These are phyloP conservation scores for Branchipolynoe longqiensis DNA, from an alignment of 2,888 invertebrate species.

Conservation along the genomic window DNA sequence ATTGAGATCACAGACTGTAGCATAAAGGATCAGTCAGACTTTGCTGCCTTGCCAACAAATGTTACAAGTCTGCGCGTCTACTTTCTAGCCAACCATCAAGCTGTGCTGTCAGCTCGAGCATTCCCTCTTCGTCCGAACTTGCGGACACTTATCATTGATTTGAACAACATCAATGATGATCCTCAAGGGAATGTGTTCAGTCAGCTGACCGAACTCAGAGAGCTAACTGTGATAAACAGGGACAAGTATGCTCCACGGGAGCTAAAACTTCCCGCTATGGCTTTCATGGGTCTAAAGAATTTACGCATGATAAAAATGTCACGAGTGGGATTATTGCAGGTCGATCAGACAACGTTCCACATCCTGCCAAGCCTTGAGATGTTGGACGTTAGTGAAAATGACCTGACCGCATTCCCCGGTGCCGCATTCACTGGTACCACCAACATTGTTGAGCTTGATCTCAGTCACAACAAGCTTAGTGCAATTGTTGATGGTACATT, in stretches of 20 bases:
- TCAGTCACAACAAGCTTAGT: constrained; percentile 21
- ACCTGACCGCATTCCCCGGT: background rate
- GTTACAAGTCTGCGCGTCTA: background rate
- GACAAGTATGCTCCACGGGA: background rate
- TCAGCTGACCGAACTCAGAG: background rate
- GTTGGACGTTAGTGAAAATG: constrained; percentile 34
- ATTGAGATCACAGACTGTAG: constrained; percentile 9
- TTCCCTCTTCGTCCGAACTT: constrained; percentile 31
- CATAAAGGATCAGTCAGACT: constrained; percentile 31
- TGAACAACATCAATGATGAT: constrained; percentile 13
- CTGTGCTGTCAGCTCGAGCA: background rate
- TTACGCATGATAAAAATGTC: background rate
- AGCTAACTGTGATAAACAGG: background rate
- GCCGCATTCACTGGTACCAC: background rate
- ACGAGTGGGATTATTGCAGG: background rate
- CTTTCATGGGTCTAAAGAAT: constrained; percentile 23
- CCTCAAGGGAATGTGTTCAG: constrained; percentile 6
- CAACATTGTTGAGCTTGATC: background rate
- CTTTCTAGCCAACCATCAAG: constrained; percentile 22
- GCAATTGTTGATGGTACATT: background rate
- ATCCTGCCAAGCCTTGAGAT: constrained; percentile 16
- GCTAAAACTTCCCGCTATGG: background rate
- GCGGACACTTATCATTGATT: background rate
- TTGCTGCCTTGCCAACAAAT: background rate
- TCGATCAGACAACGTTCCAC: constrained; percentile 5